Conservation (phyloP, 2,113 vertebrate species). For the Vireo altiloquus region DNA sequence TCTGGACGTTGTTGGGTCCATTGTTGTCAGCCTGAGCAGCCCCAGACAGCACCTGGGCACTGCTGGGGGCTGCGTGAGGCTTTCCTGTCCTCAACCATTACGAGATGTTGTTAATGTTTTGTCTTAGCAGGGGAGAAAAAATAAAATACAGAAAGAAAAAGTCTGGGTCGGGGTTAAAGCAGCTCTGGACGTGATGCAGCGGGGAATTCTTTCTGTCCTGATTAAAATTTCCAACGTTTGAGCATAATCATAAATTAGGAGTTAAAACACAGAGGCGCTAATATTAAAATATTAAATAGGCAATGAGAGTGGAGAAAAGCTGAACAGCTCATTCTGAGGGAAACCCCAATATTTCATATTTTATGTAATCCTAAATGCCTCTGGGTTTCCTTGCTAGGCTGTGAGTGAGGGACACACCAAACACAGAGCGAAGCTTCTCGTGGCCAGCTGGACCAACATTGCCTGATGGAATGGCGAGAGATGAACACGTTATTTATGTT, state of each 20-base stretch:
- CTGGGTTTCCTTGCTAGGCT: conserved; percentile 39
- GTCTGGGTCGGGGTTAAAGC: conserved; percentile 67
- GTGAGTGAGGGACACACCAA: conserved; percentile 49
- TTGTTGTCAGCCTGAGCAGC: background rate
- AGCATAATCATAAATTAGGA: conserved; percentile 80
- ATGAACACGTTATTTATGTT: conserved; percentile 71
- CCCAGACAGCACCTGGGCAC: background rate
- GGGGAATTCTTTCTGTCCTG: conserved; percentile 52
- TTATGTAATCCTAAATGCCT: conserved; percentile 18
- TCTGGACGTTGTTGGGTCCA: background rate
- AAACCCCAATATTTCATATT: conserved; percentile 41
- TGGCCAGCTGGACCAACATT: conserved; percentile 65
- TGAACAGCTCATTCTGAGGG: conserved; percentile 72
- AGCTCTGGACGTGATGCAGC: conserved; percentile 69
- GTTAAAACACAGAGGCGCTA: conserved; percentile 72
- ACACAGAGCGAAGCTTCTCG: conserved; percentile 59
- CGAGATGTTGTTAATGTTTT: background rate
- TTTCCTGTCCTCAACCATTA: conserved; percentile 35
- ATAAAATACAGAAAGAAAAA: conserved; percentile 41
- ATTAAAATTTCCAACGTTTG: conserved; percentile 66
- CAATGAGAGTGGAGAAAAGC: conserved; percentile 69
- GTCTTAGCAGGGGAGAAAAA: background rate
- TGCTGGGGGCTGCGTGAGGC: background rate
- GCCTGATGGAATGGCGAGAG: conserved; percentile 77
- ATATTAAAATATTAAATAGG: conserved; percentile 80